Evolutionary conservation across 2,888 invertebrate genomes (phyloP), one percentile per base, ranked within the genome.

Genomic region (Eupithecia abbreviata): DNA sequence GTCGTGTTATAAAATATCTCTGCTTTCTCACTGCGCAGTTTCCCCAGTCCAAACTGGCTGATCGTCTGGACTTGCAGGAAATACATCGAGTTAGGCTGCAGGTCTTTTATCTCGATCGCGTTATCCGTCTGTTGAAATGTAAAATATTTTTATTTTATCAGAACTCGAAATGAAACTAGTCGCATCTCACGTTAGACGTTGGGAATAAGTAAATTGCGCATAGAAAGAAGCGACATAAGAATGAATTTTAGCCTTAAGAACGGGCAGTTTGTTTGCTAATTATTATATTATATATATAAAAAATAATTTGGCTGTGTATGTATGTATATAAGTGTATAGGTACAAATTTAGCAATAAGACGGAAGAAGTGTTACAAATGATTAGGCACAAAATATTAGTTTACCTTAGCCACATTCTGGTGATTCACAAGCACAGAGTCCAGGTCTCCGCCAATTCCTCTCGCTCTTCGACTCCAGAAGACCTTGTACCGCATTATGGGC

Each of bases 61-160:
- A 97, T 95, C 6, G 97, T 97, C 91, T 97, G 97, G 6, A 97
- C 97, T 96, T 97, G 97, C 65, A 97, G 93, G 85, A 97, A 97
- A 88, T 97, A 97, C 90, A 96, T 96, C 0, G 97, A 97, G 85
- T 97, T 96, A 7, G 96, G 96, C 83, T 96, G 95, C 72, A 97
- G 90, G 84, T 96, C 96, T 83, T 95, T 96, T 83, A 97, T 95
- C 83, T 96, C 96, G 80, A 96, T 96, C 82, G 95, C 95, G 73
- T 95, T 96, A 84, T 96, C 96, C 82, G 97, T 96, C 96, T 96
- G 90, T 47, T 55, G 18, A 58, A 58, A 65, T 42, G 1, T 30
- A 30, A 30, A 30, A 30, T 30, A 30, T 30, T 30, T 30, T 30
- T 30, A 30, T 30, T 30, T 30, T 30, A 1, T 30, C 30, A 30